Evolutionary conservation across 2,888 invertebrate genomes (phyloP).

Genomic region (Athalia circularis): DNA sequence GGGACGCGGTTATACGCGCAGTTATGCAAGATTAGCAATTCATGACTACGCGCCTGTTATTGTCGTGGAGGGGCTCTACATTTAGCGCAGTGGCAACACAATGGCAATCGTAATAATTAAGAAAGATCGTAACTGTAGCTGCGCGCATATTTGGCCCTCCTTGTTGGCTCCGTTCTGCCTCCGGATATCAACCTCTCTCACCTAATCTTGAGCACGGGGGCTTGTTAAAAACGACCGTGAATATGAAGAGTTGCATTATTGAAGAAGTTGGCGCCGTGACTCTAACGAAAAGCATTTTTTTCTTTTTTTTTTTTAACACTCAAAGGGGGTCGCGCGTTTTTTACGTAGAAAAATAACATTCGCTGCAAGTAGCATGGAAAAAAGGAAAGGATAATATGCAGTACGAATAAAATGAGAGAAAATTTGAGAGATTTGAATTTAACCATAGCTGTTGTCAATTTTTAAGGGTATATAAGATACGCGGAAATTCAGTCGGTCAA

Average conservation of each 20-base stretch:
- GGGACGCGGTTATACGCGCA: slow-evolving; percentile 47
- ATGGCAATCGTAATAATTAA: slow-evolving; percentile 74
- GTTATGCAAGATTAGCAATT: slow-evolving; percentile 70
- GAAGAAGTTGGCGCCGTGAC: slow-evolving; percentile 73
- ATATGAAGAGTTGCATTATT: slow-evolving; percentile 76
- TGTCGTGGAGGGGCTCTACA: slow-evolving; percentile 65
- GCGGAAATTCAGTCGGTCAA: not conserved
- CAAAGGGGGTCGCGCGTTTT: not conserved
- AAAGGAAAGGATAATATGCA: not conserved
- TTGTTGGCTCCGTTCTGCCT: slow-evolving; percentile 47
- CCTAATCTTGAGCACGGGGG: slow-evolving; percentile 67
- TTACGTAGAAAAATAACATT: slow-evolving; percentile 13
- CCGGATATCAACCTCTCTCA: slow-evolving; percentile 56
- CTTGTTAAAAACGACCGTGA: slow-evolving; percentile 74
- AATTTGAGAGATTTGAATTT: not conserved
- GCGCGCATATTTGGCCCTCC: slow-evolving; percentile 64
- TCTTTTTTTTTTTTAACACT: slow-evolving; percentile 32
- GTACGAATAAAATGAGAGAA: not conserved
- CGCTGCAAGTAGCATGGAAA: slow-evolving; percentile 5
- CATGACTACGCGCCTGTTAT: slow-evolving; percentile 70
- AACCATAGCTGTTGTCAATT: not conserved
- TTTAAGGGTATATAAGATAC: not conserved
- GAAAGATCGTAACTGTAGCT: slow-evolving; percentile 69
- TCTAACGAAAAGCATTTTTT: slow-evolving; percentile 68
- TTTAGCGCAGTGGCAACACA: slow-evolving; percentile 66